Percentiles rank a stretch among this genome's conserved stretches.
These are phyloP conservation scores for Mizuhopecten yessoensis DNA, from an alignment of 1,140 invertebrate species.

Conservation along the genomic window DNA sequence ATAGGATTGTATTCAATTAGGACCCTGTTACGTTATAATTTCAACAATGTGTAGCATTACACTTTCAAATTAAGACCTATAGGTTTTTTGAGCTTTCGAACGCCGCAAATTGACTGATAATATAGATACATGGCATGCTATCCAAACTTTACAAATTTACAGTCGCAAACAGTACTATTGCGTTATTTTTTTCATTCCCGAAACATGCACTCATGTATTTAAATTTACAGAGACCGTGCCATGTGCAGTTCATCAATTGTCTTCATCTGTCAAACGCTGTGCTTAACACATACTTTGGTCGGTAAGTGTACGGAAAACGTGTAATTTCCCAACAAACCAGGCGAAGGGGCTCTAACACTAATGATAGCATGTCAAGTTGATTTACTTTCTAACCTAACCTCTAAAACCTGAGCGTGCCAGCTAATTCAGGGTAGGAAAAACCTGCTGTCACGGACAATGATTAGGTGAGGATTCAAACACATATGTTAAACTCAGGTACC, in stretches of 20 bases:
- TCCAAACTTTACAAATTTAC: constrained; percentile 9
- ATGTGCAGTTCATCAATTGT: constrained; percentile 11
- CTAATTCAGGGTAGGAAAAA: constrained; percentile 36
- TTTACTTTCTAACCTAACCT: constrained; percentile 5
- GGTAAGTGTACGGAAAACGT: constrained; percentile 16
- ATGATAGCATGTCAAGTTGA: constrained; percentile 38
- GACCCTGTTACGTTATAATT: background rate
- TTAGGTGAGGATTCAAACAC: background rate
- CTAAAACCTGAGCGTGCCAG: background rate
- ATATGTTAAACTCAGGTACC: background rate
- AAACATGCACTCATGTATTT: constrained; percentile 9
- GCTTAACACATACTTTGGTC: constrained; percentile 3
- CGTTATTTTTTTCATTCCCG: constrained; percentile 13
- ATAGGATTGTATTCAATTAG: background rate
- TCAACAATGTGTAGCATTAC: constrained; percentile 1
- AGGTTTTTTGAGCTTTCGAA: background rate
- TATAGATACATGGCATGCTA: constrained; percentile 7
- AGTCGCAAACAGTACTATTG: background rate
- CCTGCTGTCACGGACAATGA: background rate
- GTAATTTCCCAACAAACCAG: constrained; percentile 27
- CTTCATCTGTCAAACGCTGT: constrained; percentile 8
- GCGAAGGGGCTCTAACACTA: background rate
- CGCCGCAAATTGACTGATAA: constrained; percentile 15
- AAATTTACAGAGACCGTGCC: constrained; percentile 23
- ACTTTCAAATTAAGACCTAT: constrained; percentile 19